phyloP scores from a whole-genome alignment of 2,888 invertebrate genomes.

The Aporophyla nigra region DNA sequence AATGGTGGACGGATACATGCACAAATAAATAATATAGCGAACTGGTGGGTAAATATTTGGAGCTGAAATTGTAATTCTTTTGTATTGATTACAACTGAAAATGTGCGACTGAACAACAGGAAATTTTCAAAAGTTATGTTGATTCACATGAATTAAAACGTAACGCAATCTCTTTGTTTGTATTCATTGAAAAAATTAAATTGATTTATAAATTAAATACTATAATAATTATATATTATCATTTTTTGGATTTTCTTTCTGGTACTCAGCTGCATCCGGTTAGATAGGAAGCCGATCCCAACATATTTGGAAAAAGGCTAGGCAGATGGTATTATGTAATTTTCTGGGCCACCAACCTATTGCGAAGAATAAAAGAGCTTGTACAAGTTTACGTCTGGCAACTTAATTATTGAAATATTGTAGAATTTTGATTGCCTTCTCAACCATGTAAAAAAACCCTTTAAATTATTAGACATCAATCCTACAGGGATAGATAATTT shows the following conservation, averaged over 20 bases:
- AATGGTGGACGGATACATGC: slow-evolving; percentile 10
- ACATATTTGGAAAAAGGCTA: too few relatives aligned
- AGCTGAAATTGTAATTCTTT: slow-evolving; percentile 22
- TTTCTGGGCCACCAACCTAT: too few relatives aligned
- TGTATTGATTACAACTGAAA: slow-evolving; percentile 26
- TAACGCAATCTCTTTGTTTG: neutral
- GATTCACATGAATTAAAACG: neutral
- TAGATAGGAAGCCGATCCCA: too few relatives aligned
- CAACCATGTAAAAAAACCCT: neutral
- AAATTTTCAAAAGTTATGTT: slow-evolving; percentile 3
- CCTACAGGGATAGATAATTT: neutral
- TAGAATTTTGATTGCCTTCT: neutral
- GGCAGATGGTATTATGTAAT: too few relatives aligned
- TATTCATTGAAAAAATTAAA: neutral
- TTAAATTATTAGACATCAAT: neutral
- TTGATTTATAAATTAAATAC: too few relatives aligned
- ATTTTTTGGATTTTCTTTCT: too few relatives aligned
- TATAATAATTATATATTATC: too few relatives aligned
- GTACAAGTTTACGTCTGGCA: neutral
- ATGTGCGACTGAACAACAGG: slow-evolving; percentile 15
- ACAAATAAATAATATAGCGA: slow-evolving; percentile 17
- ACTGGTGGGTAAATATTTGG: slow-evolving; percentile 21
- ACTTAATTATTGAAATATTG: too few relatives aligned
- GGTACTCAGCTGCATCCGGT: too few relatives aligned
- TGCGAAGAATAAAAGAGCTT: neutral